phyloP scores from a whole-genome alignment of 2,888 invertebrate species.

The Apomyelois bistriatella region DNA sequence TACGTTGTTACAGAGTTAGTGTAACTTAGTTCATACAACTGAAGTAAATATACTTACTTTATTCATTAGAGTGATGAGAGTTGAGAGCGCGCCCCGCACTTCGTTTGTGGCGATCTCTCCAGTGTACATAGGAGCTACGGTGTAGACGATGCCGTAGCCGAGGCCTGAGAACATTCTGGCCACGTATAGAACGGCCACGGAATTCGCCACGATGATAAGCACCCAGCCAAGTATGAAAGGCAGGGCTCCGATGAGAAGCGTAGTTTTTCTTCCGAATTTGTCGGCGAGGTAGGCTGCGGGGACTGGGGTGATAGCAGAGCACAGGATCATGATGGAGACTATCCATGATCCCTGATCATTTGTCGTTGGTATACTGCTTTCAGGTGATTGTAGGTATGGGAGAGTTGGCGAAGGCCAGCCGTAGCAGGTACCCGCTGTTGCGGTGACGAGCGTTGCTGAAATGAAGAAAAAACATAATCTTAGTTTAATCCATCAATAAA shows the following conservation, averaged over 20 bases:
- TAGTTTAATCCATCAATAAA: no score
- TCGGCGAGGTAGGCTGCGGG: constrained; percentile 82
- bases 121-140: constrained; percentile 82
- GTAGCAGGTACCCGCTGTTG: constrained; percentile 76
- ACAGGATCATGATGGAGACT: constrained; percentile 83
- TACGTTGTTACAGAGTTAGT: background rate
- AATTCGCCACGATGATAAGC: constrained; percentile 79
- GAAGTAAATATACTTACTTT: constrained; percentile 64
- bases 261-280: constrained; percentile 83
- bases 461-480: constrained; percentile 27
- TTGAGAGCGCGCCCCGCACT: constrained; percentile 82
- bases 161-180: constrained; percentile 82
- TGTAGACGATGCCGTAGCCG: constrained; percentile 81
- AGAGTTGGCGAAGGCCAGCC: constrained; percentile 83
- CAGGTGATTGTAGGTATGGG: constrained; percentile 62
- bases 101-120: constrained; percentile 82
- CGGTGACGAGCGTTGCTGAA: constrained; percentile 77
- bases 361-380: constrained; percentile 72
- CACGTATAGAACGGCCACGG: constrained; percentile 77
- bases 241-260: constrained; percentile 80
- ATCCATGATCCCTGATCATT: constrained; percentile 80
- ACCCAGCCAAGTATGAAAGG: constrained; percentile 83
- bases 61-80: constrained; percentile 79
- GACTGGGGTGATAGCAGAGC: constrained; percentile 82
- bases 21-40: constrained; percentile 23